Evolutionary conservation across 2,888 invertebrate species (phyloP).

Genomic region (Chymomyza caudatula): DNA sequence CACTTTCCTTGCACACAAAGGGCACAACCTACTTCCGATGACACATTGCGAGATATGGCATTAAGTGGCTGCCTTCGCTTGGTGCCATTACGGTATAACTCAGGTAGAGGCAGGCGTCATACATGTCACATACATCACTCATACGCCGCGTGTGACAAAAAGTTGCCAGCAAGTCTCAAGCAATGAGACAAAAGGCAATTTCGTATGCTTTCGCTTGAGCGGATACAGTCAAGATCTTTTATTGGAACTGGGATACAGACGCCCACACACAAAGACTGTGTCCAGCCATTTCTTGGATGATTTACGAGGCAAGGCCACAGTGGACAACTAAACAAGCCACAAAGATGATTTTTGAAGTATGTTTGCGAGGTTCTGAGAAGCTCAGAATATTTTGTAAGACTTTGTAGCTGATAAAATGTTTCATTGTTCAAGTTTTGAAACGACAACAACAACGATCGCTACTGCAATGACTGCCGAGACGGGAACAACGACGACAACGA

Average conservation of each 20-base stretch:
- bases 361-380: constrained; percentile 49
- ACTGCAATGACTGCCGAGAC: not conserved
- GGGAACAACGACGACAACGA: not conserved
- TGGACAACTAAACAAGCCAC: constrained; percentile 18
- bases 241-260: not conserved
- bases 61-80: constrained; percentile 51
- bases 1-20: constrained; percentile 48
- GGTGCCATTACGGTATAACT: constrained; percentile 17
- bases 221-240: constrained; percentile 6
- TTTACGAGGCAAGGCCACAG: constrained; percentile 52
- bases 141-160: constrained; percentile 41
- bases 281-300: constrained; percentile 22
- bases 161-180: not conserved
- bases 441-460: not conserved
- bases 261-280: constrained; percentile 17
- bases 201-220: constrained; percentile 40
- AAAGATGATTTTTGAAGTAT: constrained; percentile 39
- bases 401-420: not conserved
- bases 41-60: constrained; percentile 47
- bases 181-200: constrained; percentile 34
- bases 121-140: constrained; percentile 56
- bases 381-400: constrained; percentile 33
- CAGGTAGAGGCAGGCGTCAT: constrained; percentile 16
- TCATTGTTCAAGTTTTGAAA: not conserved
- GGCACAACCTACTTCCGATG: constrained; percentile 43